phyloP scores from a whole-genome alignment of 2,888 invertebrate genomes.

The Ennomos quercinarius region DNA sequence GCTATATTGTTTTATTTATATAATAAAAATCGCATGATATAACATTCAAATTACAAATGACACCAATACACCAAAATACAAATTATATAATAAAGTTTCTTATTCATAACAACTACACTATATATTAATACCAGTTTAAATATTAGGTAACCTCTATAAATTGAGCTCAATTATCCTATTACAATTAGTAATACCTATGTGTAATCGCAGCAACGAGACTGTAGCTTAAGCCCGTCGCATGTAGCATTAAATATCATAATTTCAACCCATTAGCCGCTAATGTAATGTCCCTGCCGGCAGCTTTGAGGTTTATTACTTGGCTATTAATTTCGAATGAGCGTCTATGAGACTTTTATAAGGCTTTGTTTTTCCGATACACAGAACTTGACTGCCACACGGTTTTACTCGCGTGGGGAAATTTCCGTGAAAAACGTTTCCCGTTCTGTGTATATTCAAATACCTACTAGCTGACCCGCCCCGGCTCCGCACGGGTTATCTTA shows the following conservation, averaged over 20 bases:
- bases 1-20: too few species aligned
- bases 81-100: background rate
- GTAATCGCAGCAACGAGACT: constrained; percentile 48
- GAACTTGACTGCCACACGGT: background rate
- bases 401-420: too few species aligned
- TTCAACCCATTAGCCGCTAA: constrained; percentile 79
- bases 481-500: too few species aligned
- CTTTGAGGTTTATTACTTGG: constrained; percentile 69
- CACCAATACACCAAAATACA: constrained; percentile 1
- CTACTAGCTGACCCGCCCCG: too few species aligned
- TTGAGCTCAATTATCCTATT: constrained; percentile 19
- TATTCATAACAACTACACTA: too few species aligned
- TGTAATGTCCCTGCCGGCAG: constrained; percentile 78
- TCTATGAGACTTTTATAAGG: constrained; percentile 50
- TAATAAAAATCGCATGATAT: too few species aligned
- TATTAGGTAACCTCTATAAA: constrained; percentile 2
- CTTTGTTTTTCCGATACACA: constrained; percentile 27
- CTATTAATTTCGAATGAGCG: constrained; percentile 74
- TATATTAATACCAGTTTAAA: too few species aligned
- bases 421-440: too few species aligned
- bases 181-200: constrained; percentile 4
- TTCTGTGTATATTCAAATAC: too few species aligned
- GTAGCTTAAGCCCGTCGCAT: constrained; percentile 66
- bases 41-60: background rate
- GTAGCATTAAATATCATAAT: constrained; percentile 83